Evolutionary conservation across 2,888 invertebrate species (phyloP).

Genomic region (Tridacna gigas): DNA sequence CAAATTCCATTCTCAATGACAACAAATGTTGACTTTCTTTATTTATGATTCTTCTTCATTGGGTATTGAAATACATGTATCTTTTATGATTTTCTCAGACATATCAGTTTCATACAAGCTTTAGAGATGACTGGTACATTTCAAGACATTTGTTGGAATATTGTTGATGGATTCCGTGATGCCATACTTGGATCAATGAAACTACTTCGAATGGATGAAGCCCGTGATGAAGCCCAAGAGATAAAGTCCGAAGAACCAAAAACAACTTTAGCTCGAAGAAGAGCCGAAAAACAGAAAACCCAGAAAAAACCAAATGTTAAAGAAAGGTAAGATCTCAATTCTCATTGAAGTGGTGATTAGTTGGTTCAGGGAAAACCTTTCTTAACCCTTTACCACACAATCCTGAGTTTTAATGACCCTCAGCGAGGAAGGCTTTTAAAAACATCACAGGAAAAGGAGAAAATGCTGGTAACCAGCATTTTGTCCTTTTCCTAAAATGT

Average conservation of each 20-base stretch:
- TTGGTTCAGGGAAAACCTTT: no score
- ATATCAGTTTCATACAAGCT: background rate
- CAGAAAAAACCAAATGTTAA: conserved; percentile 31
- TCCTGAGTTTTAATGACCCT: no score
- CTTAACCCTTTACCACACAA: no score
- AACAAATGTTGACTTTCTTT: background rate
- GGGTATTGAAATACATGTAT: background rate
- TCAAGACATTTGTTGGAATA: conserved; percentile 65
- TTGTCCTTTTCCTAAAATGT: no score
- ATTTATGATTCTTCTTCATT: no score
- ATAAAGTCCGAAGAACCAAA: conserved; percentile 64
- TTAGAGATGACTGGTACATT: conserved; percentile 68
- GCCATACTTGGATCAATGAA: conserved; percentile 73
- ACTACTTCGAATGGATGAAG: conserved; percentile 66
- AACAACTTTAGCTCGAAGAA: conserved; percentile 74
- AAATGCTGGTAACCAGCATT: no score
- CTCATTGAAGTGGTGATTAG: no score
- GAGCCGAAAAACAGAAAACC: conserved; percentile 73
- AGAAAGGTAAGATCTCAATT: conserved; percentile 5
- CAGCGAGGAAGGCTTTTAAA: no score
- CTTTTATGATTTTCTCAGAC: background rate
- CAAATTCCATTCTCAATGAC: background rate
- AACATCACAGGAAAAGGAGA: no score
- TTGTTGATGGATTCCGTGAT: conserved; percentile 72
- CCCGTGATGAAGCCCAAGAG: conserved; percentile 14